Evolutionary conservation across 2,113 vertebrate genomes (phyloP), one percentile per base, ranked within the genome.

Genomic region (Acrocephalus arundinaceus): DNA sequence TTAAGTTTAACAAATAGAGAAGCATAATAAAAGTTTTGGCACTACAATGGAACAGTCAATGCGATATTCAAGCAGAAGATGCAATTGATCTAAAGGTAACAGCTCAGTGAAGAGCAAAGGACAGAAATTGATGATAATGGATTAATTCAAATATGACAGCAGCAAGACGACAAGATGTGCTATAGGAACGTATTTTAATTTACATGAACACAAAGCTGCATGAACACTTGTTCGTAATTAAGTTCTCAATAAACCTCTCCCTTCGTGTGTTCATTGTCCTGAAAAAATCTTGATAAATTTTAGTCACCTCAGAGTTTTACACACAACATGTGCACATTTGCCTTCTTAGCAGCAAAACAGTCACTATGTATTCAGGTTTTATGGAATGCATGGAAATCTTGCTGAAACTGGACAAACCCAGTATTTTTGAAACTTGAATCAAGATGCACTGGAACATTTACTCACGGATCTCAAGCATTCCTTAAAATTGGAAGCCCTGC

Each of bases 231-330:
- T 6, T 83, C 0, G 0, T 11, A 63, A 77, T 0, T 1, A 72
- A 68, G 18, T 11, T 71, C 4, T 0, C 41, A 62, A 76, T 19
- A 80, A 62, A 75, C 2, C 13, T 66, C 7, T 52, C 77, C 11
- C n/a, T 25, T 55, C 0, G 0, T 22, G n/a, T 2, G 2, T 41
- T 79, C 71, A 75, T 8, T 15, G 13, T 25, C 20, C 24, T 11
- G 43, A 87, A 85, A 71, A 48, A 31, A 20, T 23, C 48, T 63
- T 48, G 28, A 68, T 23, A 33, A 37, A 54, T 45, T 76, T 74
- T 1, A 58, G n/a, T 28, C 14, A 71, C 2, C 3, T 58, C 45
- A n/a, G 9, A 67, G n/a, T 33, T 82, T n/a, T 18, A 5, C 19
- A 28, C 7, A 82, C 4, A 68, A 68, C 8, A 75, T 7, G 8